These are phyloP conservation scores for Boloria selene DNA, from an alignment of 2,888 invertebrate species.

Conservation along the genomic window DNA sequence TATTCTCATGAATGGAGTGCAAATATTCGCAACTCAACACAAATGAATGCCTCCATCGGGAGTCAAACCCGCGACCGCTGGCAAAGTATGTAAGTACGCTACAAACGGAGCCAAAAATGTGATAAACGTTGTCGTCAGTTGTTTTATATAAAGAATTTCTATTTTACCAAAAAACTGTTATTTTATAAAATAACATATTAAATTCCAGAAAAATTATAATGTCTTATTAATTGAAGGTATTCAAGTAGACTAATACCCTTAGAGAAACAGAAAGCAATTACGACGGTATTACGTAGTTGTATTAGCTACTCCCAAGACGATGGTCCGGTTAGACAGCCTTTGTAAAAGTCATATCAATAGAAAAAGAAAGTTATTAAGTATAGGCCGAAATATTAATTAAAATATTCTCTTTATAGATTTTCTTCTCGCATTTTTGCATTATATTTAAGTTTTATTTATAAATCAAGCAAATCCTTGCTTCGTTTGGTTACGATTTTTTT, in stretches of 20 bases:
- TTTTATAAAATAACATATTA: too few relatives aligned
- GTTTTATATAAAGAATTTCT: too few relatives aligned
- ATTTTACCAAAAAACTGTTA: too few relatives aligned
- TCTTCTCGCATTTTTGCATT: neutral
- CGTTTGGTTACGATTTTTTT: neutral
- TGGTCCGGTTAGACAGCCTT: neutral
- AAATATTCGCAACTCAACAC: too few relatives aligned
- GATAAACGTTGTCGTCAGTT: too few relatives aligned
- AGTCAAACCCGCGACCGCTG: too few relatives aligned
- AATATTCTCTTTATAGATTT: neutral
- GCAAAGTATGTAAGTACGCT: too few relatives aligned
- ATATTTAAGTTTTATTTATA: too few relatives aligned
- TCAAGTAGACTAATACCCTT: neutral
- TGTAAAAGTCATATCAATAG: slow-evolving; percentile 1
- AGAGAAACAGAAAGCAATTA: slow-evolving; percentile 19
- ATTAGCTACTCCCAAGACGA: slow-evolving; percentile 5
- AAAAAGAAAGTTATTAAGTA: neutral
- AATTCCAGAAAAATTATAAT: neutral
- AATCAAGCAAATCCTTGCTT: neutral
- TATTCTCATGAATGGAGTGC: neutral
- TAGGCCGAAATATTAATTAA: neutral
- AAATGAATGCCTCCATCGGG: too few relatives aligned
- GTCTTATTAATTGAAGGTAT: slow-evolving; percentile 7
- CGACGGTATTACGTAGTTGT: neutral
- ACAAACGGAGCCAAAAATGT: too few relatives aligned